Evolutionary conservation across 2,797 vertebrate species (phyloP).

Genomic region (Danio tinwini): DNA sequence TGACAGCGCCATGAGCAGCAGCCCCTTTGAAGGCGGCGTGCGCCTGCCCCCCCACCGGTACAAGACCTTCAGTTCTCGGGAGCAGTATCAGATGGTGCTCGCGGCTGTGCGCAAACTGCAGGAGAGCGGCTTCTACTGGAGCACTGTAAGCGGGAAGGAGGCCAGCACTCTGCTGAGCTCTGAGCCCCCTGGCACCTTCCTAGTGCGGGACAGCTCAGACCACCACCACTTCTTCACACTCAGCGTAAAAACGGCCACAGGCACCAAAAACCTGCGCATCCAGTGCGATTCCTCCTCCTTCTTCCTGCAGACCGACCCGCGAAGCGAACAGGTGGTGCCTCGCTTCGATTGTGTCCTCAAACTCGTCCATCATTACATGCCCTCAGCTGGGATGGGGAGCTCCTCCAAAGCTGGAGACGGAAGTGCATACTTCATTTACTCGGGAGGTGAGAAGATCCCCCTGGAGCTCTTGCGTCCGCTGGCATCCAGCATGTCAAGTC

Average conservation of each 20-base stretch:
- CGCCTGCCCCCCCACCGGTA: constrained; percentile 84
- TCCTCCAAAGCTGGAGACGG: constrained; percentile 64
- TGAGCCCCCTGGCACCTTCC: constrained; percentile 91
- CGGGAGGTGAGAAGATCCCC: constrained; percentile 89
- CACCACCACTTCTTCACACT: constrained; percentile 97
- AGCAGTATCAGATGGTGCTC: constrained; percentile 96
- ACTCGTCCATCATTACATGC: constrained; percentile 96
- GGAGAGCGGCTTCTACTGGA: constrained; percentile 98
- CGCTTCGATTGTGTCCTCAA: constrained; percentile 96
- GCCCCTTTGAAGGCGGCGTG: constrained; percentile 87
- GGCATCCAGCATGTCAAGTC: constrained; percentile 86
- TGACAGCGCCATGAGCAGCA: constrained; percentile 88
- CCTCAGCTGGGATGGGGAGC: constrained; percentile 63
- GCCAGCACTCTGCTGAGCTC: constrained; percentile 89
- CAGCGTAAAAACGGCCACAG: constrained; percentile 91
- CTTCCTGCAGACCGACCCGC: constrained; percentile 91
- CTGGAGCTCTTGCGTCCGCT: constrained; percentile 90
- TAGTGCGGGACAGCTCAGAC: constrained; percentile 96
- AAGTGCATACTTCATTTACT: constrained; percentile 92
- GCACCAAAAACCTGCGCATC: constrained; percentile 97
- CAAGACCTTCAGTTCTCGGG: constrained; percentile 95
- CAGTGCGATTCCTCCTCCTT: constrained; percentile 92
- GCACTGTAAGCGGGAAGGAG: constrained; percentile 89
- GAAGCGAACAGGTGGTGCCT: constrained; percentile 86
- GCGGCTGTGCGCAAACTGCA: constrained; percentile 90